These are phyloP conservation scores for Teleiodes luculella DNA, from an alignment of 2,888 invertebrate genomes.

Conservation along the genomic window DNA sequence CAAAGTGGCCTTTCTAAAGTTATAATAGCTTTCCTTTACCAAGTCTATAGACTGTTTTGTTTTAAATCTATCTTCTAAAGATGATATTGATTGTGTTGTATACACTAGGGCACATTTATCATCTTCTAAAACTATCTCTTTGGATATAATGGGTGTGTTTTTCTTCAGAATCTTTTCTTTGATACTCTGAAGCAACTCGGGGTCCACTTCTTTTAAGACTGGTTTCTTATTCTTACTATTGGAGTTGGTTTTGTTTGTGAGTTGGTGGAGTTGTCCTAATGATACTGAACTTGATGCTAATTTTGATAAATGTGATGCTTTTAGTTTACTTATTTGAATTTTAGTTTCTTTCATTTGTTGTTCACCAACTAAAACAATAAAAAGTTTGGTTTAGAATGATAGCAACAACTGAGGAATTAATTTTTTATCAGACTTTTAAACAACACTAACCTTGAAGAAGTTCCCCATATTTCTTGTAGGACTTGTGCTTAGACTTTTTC, in stretches of 20 bases:
- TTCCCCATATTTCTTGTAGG: slow-evolving; percentile 81
- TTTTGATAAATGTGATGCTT: slow-evolving; percentile 81
- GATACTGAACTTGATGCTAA: slow-evolving; percentile 79
- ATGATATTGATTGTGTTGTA: slow-evolving; percentile 53
- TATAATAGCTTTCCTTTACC: slow-evolving; percentile 71
- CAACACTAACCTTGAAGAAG: slow-evolving; percentile 77
- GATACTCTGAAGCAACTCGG: slow-evolving; percentile 60
- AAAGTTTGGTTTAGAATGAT: background rate
- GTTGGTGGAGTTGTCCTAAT: slow-evolving; percentile 78
- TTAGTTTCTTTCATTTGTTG: slow-evolving; percentile 81
- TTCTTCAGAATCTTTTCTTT: slow-evolving; percentile 65
- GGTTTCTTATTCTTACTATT: slow-evolving; percentile 26
- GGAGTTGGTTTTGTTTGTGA: slow-evolving; percentile 52
- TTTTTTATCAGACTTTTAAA: slow-evolving; percentile 27
- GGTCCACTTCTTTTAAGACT: slow-evolving; percentile 54
- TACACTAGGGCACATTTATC: slow-evolving; percentile 68
- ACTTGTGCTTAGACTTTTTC: slow-evolving; percentile 69
- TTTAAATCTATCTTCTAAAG: slow-evolving; percentile 52
- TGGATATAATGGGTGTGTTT: slow-evolving; percentile 27
- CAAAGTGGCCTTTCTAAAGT: slow-evolving; percentile 67
- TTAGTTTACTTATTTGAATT: slow-evolving; percentile 83
- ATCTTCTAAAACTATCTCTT: slow-evolving; percentile 52
- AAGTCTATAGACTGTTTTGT: slow-evolving; percentile 57
- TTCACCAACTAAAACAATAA: slow-evolving; percentile 78
- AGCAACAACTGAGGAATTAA: background rate